Evolutionary conservation across 2,113 vertebrate species (phyloP).

Genomic region (Gnathonemus echidnorhynchus): DNA sequence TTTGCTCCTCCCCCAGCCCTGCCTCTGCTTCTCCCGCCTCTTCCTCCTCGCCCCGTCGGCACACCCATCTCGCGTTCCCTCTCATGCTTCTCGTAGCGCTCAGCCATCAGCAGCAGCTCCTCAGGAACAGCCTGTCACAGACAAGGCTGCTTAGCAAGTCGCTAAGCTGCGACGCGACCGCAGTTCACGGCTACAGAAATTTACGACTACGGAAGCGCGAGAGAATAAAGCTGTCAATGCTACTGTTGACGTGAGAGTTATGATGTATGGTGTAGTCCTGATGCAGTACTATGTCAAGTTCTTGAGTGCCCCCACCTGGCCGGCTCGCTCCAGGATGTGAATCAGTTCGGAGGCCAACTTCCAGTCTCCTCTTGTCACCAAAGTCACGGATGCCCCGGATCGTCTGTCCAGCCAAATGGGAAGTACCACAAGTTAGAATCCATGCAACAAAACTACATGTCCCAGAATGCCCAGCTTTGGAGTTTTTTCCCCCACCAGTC

Average conservation of each 20-base stretch:
- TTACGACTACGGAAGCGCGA: neutral
- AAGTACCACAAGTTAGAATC: neutral
- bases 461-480: neutral
- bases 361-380: constrained; percentile 83
- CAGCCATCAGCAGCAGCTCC: constrained; percentile 78
- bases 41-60: constrained; percentile 33
- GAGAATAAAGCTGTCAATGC: neutral
- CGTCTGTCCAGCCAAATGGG: constrained; percentile 52
- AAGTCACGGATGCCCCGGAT: constrained; percentile 72
- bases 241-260: neutral
- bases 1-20: constrained; percentile 23
- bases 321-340: constrained; percentile 78
- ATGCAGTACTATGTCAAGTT: neutral
- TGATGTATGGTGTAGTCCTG: too few relatives aligned
- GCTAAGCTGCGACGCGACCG: neutral
- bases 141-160: too few relatives aligned
- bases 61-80: constrained; percentile 53
- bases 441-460: neutral
- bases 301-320: constrained; percentile 59
- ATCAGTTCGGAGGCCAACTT: constrained; percentile 77
- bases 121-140: constrained; percentile 71
- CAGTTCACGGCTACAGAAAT: neutral
- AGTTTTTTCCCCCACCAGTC: neutral
- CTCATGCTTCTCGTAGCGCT: constrained; percentile 74
- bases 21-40: constrained; percentile 23